A percentile compares a stretch with the other conserved stretches of the same genome.
Evolutionary conservation across 2,888 invertebrate genomes (phyloP).

Genomic region (Stenotaenia linearis): DNA sequence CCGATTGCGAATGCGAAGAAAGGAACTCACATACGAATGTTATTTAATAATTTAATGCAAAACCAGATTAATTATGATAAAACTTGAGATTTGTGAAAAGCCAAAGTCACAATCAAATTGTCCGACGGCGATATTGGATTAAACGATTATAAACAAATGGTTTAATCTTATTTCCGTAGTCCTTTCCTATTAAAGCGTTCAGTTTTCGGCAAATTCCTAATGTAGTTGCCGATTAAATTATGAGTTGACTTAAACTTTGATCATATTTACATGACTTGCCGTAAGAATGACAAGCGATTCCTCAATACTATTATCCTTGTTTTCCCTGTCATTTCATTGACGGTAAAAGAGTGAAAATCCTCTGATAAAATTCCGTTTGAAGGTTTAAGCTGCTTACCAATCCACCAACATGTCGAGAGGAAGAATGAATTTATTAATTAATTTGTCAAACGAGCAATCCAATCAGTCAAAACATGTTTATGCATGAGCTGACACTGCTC

Average conservation of each 20-base stretch:
- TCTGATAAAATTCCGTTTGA: constrained; percentile 12
- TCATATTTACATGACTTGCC: background rate
- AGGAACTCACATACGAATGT: too few relatives aligned
- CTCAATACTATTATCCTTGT: background rate
- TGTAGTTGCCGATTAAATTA: background rate
- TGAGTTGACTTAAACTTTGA: background rate
- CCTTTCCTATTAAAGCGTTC: background rate
- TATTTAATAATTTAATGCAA: too few relatives aligned
- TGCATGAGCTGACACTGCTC: constrained; percentile 3
- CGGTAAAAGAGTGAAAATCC: background rate
- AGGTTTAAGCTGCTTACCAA: constrained; percentile 16
- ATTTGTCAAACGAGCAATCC: constrained; percentile 16
- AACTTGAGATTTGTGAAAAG: too few relatives aligned
- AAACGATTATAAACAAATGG: too few relatives aligned
- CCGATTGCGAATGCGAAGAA: too few relatives aligned
- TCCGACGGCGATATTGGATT: too few relatives aligned
- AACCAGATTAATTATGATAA: too few relatives aligned
- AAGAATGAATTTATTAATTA: constrained; percentile 9
- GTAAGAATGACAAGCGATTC: background rate
- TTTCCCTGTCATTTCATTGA: background rate
- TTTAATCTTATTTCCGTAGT: too few relatives aligned
- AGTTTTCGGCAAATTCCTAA: background rate
- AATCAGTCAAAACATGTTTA: constrained; percentile 21
- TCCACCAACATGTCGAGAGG: constrained; percentile 5
- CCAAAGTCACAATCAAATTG: too few relatives aligned